These are phyloP conservation scores for Acrobeloides nanus DNA, from an alignment of 2,888 invertebrate species.

Conservation along the genomic window DNA sequence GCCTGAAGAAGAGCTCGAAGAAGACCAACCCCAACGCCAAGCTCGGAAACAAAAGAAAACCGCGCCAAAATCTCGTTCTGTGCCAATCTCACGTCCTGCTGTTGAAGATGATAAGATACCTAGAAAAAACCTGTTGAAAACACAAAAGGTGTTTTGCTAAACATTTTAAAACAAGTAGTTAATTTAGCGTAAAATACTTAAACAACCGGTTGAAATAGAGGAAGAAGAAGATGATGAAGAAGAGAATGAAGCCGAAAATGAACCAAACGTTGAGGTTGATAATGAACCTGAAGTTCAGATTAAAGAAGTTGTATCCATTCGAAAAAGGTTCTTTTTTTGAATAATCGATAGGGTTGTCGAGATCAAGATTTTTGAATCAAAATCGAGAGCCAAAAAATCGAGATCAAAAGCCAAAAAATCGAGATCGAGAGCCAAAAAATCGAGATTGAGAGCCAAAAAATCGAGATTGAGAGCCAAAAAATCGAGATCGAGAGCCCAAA, in stretches of 20 bases:
- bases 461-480: too few species aligned
- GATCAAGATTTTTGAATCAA: too few species aligned
- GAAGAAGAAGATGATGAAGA: conserved; percentile 19
- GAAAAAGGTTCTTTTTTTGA: too few species aligned
- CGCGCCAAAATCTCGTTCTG: conserved; percentile 2
- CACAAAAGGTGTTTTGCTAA: conserved; percentile 8
- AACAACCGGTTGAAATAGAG: conserved; percentile 10
- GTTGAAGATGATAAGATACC: conserved; percentile 16
- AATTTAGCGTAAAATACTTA: not conserved
- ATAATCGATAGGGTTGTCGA: too few species aligned
- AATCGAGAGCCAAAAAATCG: too few species aligned
- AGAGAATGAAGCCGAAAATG: conserved; percentile 13
- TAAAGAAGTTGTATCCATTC: conserved; percentile 8
- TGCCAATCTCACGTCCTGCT: conserved; percentile 4
- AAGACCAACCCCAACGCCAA: conserved; percentile 9
- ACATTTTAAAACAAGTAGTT: not conserved
- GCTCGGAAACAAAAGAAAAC: conserved; percentile 4
- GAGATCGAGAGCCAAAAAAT: too few species aligned
- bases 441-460: too few species aligned
- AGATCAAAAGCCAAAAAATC: too few species aligned
- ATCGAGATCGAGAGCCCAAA: too few species aligned
- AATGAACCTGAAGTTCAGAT: conserved; percentile 5
- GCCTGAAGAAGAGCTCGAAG: conserved; percentile 14
- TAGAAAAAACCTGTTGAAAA: conserved; percentile 14
- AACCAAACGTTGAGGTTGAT: conserved; percentile 3